These are phyloP conservation scores for Lasioglossum albipes DNA, from an alignment of 1,140 invertebrate species.

Conservation along the genomic window DNA sequence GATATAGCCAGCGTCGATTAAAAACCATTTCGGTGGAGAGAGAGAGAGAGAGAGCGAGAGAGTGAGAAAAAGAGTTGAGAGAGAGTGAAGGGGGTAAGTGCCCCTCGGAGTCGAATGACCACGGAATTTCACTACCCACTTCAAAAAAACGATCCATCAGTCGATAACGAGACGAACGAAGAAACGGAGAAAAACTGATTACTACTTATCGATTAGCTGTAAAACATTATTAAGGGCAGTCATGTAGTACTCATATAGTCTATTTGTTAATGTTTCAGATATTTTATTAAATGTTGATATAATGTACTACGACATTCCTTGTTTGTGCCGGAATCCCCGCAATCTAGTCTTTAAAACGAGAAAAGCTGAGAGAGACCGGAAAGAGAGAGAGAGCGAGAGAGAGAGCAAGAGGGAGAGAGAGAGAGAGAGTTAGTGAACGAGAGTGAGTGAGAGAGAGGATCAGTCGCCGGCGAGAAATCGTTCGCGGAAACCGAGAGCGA, in stretches of 20 bases:
- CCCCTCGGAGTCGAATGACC: not conserved
- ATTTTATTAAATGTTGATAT: constrained; percentile 80
- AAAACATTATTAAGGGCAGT: constrained; percentile 69
- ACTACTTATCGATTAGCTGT: constrained; percentile 68
- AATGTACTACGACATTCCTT: constrained; percentile 79
- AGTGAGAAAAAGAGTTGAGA: too few species aligned
- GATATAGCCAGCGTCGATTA: too few species aligned
- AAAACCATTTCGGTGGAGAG: too few species aligned
- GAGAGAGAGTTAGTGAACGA: not conserved
- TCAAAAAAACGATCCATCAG: constrained; percentile 25
- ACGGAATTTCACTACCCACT: constrained; percentile 30
- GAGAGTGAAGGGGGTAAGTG: too few species aligned
- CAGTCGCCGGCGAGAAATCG: constrained; percentile 51
- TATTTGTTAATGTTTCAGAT: constrained; percentile 80
- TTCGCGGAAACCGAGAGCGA: constrained; percentile 47
- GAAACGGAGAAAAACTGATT: constrained; percentile 39
- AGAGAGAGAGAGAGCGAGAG: too few species aligned
- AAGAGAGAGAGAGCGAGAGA: not conserved
- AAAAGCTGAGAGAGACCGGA: not conserved
- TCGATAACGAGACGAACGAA: not conserved
- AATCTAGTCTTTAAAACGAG: constrained; percentile 64
- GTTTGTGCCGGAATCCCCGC: constrained; percentile 67
- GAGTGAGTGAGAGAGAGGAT: constrained; percentile 8
- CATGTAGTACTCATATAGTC: constrained; percentile 76
- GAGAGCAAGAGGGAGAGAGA: not conserved